A percentile compares a stretch with the other conserved stretches of the same genome.
Conservation (phyloP, 53 echinoderm and acorn worm species). For the Pentamera pediparva region DNA sequence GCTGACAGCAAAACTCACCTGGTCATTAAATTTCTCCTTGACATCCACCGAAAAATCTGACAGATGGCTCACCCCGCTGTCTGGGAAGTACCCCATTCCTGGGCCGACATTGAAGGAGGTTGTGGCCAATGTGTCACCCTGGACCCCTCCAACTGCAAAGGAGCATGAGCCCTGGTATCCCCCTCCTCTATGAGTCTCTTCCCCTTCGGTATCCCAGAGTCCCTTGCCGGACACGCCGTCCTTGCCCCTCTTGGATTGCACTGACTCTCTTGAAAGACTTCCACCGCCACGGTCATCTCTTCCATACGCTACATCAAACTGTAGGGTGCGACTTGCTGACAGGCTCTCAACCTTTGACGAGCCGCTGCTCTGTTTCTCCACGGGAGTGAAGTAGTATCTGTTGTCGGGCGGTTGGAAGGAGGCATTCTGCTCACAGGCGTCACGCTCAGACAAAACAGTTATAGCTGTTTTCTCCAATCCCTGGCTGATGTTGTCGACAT, state of each 20-base stretch:
- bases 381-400: not conserved
- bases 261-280: conserved; percentile 27
- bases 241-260: conserved; percentile 3
- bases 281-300: not conserved
- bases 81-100: not conserved
- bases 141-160: not conserved
- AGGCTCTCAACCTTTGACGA: not conserved
- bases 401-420: not conserved
- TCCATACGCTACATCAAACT: not conserved
- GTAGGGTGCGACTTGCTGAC: not conserved
- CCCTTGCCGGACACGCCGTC: not conserved
- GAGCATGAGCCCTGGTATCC: too few species aligned
- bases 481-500: not conserved
- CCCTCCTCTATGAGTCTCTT: not conserved
- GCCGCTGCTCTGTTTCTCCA: not conserved
- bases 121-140: too few species aligned
- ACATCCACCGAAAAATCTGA: not conserved
- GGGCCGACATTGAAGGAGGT: too few species aligned
- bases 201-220: not conserved
- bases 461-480: not conserved
- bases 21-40: conserved; percentile 3
- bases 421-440: not conserved
- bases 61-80: not conserved
- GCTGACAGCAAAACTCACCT: not conserved
- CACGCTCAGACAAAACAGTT: not conserved